Evolutionary conservation across 1,140 invertebrate genomes (phyloP).

Genomic region (Alviniconcha marisindica): DNA sequence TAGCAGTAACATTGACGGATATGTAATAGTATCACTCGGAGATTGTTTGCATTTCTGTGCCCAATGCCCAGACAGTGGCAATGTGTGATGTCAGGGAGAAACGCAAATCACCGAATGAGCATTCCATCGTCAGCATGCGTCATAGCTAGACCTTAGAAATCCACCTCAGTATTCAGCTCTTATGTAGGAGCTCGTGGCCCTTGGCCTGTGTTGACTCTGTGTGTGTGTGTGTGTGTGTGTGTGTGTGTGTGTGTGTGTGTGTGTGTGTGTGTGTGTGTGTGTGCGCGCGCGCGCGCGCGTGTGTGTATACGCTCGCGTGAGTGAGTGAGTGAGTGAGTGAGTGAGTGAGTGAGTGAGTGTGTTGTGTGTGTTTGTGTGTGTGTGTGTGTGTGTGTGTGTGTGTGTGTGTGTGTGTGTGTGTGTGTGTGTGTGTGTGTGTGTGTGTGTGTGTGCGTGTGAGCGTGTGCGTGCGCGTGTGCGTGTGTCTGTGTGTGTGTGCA

Average conservation of each 20-base stretch:
- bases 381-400: constrained; percentile 5
- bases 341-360: too few relatives aligned
- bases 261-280: neutral
- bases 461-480: too few relatives aligned
- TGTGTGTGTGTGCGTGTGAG: too few relatives aligned
- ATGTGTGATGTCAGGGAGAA: too few relatives aligned
- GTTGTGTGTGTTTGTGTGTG: neutral
- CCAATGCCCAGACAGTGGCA: too few relatives aligned
- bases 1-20: too few relatives aligned
- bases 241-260: neutral
- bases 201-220: neutral
- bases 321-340: neutral
- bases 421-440: neutral
- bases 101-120: too few relatives aligned
- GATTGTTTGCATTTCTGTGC: too few relatives aligned
- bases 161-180: neutral
- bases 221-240: neutral
- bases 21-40: too few relatives aligned
- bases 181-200: neutral
- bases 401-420: constrained; percentile 13
- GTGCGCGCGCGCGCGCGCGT: neutral
- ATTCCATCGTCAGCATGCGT: too few relatives aligned
- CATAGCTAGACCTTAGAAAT: too few relatives aligned
- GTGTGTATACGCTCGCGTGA: neutral
- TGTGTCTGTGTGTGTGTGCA: neutral